These are phyloP conservation scores for Poecilia latipinna DNA, from an alignment of 2,113 vertebrate genomes.

Conservation along the genomic window DNA sequence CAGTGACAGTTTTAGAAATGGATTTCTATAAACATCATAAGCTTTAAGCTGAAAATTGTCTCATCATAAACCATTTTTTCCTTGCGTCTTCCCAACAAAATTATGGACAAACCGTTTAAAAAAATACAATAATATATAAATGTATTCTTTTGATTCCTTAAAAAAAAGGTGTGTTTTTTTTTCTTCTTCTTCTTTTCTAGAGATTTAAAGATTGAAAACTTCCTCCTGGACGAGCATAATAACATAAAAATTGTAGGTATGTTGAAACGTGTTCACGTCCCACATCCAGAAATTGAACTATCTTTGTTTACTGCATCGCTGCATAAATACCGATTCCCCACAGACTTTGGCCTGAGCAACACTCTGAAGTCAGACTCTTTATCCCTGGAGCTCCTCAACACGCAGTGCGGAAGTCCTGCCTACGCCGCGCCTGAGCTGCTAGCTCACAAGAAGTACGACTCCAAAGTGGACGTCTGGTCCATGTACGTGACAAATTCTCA, in stretches of 20 bases:
- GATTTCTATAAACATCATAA: too few species aligned
- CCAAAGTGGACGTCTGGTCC: conserved; percentile 89
- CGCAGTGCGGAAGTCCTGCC: conserved; percentile 86
- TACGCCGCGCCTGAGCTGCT: conserved; percentile 87
- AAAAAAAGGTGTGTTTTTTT: background rate
- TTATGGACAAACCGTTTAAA: background rate
- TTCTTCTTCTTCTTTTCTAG: conserved; percentile 65
- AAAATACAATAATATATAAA: background rate
- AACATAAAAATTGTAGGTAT: conserved; percentile 89
- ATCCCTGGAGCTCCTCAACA: conserved; percentile 84
- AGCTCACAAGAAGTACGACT: conserved; percentile 86
- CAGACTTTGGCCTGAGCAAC: conserved; percentile 90
- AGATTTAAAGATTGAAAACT: conserved; percentile 89
- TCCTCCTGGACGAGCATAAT: conserved; percentile 87
- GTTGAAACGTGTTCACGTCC: conserved; percentile 32
- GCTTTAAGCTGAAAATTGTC: too few species aligned
- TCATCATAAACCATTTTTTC: too few species aligned
- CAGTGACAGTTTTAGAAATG: too few species aligned
- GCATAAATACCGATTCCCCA: conserved; percentile 14
- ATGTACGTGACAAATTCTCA: conserved; percentile 75
- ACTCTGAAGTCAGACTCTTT: conserved; percentile 80
- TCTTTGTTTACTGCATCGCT: background rate
- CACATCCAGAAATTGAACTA: background rate
- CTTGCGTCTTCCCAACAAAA: background rate
- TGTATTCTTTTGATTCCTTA: background rate